These are phyloP conservation scores for Lemur catta DNA, from an alignment of 2,797 vertebrate species.

Conservation along the genomic window DNA sequence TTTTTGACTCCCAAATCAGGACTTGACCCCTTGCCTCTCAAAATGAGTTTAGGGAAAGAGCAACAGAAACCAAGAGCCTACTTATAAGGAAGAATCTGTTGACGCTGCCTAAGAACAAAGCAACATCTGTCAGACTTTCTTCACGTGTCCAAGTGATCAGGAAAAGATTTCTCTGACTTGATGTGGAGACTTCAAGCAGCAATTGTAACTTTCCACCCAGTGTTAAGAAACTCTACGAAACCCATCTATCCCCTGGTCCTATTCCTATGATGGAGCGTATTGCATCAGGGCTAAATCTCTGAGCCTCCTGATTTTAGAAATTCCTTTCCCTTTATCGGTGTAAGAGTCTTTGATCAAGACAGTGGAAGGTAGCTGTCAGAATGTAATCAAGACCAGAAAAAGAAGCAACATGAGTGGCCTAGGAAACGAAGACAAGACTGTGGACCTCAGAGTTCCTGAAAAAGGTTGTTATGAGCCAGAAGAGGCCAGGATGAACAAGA, in stretches of 20 bases:
- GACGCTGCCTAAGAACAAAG: neutral
- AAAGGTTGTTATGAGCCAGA: neutral
- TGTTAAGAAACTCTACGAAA: neutral
- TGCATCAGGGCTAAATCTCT: neutral
- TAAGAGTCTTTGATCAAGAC: neutral
- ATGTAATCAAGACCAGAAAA: neutral
- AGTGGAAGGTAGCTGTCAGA: neutral
- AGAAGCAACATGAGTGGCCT: neutral
- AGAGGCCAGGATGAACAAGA: conserved; percentile 11
- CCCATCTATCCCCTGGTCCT: accelerated
- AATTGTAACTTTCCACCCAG: neutral
- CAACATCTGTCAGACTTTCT: neutral
- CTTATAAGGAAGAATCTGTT: neutral
- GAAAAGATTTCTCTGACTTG: neutral
- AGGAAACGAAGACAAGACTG: neutral
- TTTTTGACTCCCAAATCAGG: neutral
- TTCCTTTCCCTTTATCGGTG: neutral
- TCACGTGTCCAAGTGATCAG: neutral
- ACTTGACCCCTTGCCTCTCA: neutral
- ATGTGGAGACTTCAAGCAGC: neutral
- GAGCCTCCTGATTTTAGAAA: neutral
- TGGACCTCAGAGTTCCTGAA: neutral
- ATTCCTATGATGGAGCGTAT: neutral
- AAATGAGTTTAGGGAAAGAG: neutral
- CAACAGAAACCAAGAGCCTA: neutral